Evolutionary conservation across 2,888 invertebrate genomes (phyloP), one percentile per base, ranked within the genome.

Genomic region (Zhuqinia jingwanae): DNA sequence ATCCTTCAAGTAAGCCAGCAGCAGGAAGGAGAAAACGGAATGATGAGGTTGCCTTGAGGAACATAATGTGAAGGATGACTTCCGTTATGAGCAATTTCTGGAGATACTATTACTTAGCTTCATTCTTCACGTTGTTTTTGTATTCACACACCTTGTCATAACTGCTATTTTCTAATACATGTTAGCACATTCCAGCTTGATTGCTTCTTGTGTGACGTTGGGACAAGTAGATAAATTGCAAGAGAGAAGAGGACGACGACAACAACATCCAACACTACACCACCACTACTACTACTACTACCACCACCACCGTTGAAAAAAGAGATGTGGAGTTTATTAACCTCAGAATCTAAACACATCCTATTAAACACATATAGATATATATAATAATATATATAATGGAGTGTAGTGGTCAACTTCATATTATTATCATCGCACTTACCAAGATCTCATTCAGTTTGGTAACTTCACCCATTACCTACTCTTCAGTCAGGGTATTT

Each of bases 81-180:
- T 84, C 84, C 84, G 84, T 77, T 84, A 84, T 77, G 77, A 77
- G 68, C 68, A 84, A 84, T 84, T 84, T 84, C 77, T 56, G 50
- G 36, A 65, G 53, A 84, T 77, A 83, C 56, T 77, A 76, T 45
- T 53, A 65, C 84, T 77, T 68, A 1, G 45, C 68, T 45, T 42
- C 42, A 6, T 30, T 68, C 45, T 63, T 30, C 27, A n/a, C n/a
- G 63, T 63, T 36, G 65, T 25, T 25, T n/a, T 30, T 36, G 13
- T 30, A 63, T 5, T 60, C 6, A 11, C 58, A 25, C 27, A 25
- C 8, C 22, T 3, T 20, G 45, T 20, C 45, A 68, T 20, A 68
- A 22, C 42, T 76, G 25, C 73, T 53, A 50, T 77, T 45, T 77
- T 60, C 58, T 77, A 36, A 58, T 50, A 42, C 58, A 77, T 42